Evolutionary conservation across 2,797 vertebrate genomes (phyloP), one percentile per base, ranked within the genome.

Genomic region (Myoxocephalus aenaeus): DNA sequence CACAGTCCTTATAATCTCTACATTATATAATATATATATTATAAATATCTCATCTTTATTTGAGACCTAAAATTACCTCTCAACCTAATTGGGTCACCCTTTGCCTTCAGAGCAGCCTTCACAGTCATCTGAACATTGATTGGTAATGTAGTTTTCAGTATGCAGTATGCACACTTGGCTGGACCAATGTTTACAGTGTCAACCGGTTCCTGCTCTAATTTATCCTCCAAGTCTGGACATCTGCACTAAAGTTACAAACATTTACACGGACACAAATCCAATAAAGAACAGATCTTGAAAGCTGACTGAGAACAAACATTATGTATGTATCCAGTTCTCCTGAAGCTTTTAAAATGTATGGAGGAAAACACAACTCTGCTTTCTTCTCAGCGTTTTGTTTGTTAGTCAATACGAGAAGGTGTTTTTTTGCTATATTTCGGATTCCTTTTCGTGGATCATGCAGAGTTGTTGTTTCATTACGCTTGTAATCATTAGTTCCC

Each of bases 181-280:
- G 46, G 11, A 62, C n/a, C 40, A 36, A 0, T 79, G 67, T 80
- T 80, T 83, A 77, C 14, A 65, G 20, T 57, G 57, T 73, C 68
- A 81, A 80, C 80, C 80, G 12, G 42, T 61, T 73, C 8, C 65
- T 58, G 65, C 38, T 32, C 48, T 51, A 22, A n/a, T 11, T 20
- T 57, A 48, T 51, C 44, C 36, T 67, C 34, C 48, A 18, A 44
- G 22, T 59, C 40, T 70, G 42, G 62, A 27, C 15, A 59, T 57
- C 25, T 27, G 9, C 32, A 50, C 22, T 25, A 0, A 11, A 7
- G 5, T 20, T 13, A 25, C 14, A 58, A 62, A 79, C 9, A 65
- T 65, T 34, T 56, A 38, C 17, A 67, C 20, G 58, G 15, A 54
- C 48, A 42, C 10, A 44, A 3, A 3, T 42, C 8, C 9, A 51